These are phyloP conservation scores for Drosophila atripex DNA, from an alignment of 2,888 invertebrate species.

Conservation along the genomic window DNA sequence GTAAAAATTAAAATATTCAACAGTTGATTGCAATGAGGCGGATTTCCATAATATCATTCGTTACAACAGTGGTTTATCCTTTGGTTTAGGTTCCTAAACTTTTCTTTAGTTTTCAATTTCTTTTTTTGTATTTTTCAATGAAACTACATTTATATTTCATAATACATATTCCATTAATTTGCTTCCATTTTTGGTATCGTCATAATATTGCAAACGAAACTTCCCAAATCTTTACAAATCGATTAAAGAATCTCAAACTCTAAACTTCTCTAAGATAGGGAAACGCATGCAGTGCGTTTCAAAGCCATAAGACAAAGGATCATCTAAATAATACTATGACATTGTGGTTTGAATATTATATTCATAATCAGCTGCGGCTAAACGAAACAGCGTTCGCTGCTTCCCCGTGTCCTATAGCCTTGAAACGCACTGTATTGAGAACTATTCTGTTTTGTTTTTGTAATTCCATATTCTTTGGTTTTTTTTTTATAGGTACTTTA, in stretches of 20 bases:
- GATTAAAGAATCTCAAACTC: not conserved
- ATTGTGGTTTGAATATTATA: constrained; percentile 34
- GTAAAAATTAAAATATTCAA: constrained; percentile 68
- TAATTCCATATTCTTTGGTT: constrained; percentile 21
- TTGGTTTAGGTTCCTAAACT: constrained; percentile 9
- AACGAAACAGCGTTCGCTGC: constrained; percentile 27
- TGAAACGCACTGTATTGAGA: constrained; percentile 24
- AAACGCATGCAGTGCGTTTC: constrained; percentile 27
- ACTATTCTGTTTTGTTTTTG: not conserved
- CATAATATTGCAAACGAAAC: constrained; percentile 14
- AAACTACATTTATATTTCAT: constrained; percentile 46
- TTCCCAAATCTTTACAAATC: not conserved
- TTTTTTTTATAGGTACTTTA: constrained; percentile 61
- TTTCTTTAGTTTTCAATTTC: constrained; percentile 11
- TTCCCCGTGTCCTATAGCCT: constrained; percentile 35
- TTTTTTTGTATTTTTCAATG: constrained; percentile 27
- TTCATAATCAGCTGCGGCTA: constrained; percentile 39
- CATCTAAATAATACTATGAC: constrained; percentile 27
- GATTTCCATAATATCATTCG: constrained; percentile 80
- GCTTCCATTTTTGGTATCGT: constrained; percentile 3
- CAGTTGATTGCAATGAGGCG: constrained; percentile 80
- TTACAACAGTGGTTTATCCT: constrained; percentile 61
- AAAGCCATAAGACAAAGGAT: constrained; percentile 34
- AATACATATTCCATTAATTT: constrained; percentile 23
- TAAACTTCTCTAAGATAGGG: not conserved